A percentile compares a stretch with the other conserved stretches of the same genome.
Conservation (phyloP, 2,888 invertebrate genomes). For the Syrista parreyssii region DNA sequence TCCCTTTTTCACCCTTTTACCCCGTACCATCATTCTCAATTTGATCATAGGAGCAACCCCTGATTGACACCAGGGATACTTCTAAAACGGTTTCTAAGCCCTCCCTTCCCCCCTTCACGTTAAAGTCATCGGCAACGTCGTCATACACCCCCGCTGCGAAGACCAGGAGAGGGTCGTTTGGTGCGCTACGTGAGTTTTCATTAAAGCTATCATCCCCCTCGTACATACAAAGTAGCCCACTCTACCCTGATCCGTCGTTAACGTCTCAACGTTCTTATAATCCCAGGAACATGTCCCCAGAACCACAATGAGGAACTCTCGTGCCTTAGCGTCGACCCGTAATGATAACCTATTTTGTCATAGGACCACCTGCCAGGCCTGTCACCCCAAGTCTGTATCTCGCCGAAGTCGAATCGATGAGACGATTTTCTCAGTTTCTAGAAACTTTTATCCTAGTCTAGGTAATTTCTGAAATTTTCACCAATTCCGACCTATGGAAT, state of each 20-base stretch:
- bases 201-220: not conserved
- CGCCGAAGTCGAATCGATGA: not conserved
- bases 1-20: not conserved
- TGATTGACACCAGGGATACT: no score
- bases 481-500: not conserved
- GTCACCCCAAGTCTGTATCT: not conserved
- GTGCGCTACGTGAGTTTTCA: not conserved
- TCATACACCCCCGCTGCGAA: not conserved
- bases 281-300: not conserved
- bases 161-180: not conserved
- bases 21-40: no score
- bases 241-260: not conserved
- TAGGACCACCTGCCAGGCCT: not conserved
- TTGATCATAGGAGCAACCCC: no score
- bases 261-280: not conserved
- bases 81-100: no score
- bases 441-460: not conserved
- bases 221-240: not conserved
- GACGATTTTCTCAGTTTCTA: not conserved
- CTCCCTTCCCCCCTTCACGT: not conserved
- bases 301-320: not conserved
- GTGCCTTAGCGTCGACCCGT: not conserved
- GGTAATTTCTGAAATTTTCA: not conserved
- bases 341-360: not conserved
- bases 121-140: not conserved